Percentiles rank a stretch among this genome's conserved stretches.
phyloP scores from a whole-genome alignment of 2,113 vertebrate species.

The Microtus ochrogaster region DNA sequence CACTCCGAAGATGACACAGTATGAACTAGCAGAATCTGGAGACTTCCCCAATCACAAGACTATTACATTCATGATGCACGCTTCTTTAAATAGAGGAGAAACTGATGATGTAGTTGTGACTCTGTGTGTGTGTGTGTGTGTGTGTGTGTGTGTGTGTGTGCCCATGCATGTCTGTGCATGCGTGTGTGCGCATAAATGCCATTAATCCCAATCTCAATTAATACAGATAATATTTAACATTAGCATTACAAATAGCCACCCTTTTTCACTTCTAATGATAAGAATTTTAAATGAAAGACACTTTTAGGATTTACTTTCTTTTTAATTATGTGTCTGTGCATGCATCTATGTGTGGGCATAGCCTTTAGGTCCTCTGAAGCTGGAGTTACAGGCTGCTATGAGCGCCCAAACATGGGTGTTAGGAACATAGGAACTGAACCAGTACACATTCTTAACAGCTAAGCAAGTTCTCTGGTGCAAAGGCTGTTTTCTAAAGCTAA shows the following conservation, averaged over 20 bases:
- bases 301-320: neutral
- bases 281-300: neutral
- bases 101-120: neutral
- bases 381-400: neutral
- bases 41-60: neutral
- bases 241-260: neutral
- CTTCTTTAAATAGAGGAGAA: neutral
- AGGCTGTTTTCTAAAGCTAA: neutral
- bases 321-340: neutral
- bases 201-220: neutral
- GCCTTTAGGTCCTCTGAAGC: neutral
- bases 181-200: neutral
- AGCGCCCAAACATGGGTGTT: neutral
- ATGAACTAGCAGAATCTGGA: neutral
- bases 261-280: neutral
- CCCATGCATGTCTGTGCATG: neutral
- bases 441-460: neutral
- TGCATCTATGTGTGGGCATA: neutral
- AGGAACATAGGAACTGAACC: neutral
- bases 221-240: neutral
- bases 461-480: neutral
- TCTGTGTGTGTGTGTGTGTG: neutral
- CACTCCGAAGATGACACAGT: neutral
- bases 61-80: neutral
- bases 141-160: fast-evolving